Base-by-base conservation (phyloP, 2,888 invertebrate species). In the Odontocolon sp. region DNA sequence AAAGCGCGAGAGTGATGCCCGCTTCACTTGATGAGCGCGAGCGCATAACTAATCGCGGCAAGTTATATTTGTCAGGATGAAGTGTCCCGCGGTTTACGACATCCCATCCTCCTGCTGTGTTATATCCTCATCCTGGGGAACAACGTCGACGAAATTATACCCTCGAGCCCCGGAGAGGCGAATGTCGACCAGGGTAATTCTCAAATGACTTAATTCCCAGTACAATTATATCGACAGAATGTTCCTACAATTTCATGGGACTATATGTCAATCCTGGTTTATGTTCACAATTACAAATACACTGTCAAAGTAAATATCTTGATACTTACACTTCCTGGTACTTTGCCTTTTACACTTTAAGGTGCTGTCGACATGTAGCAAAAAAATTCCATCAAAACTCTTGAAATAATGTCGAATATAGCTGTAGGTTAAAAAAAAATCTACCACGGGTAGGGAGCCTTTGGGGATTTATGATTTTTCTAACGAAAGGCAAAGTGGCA, bases 31-130 rank as follows among this genome's bases (percentile, higher is more conserved):
- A 18, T 42, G n/a, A 26, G 21, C 54, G 38, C 26, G 28, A 26
- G 42, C 31, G 59, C 21, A 54, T 54, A 61, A 74, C 61, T 67
- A 45, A 61, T 54, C 45, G 61, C 26, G 23, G 31, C 67, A 54
- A 68, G 67, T 74, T 67, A 74, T 74, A 68, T 63, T 68, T 74
- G 68, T 74, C 61, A 61, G 59, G 40, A 63, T 47, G 28, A 36
- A 9, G 21, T 54, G 54, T 52, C 54, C 45, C 23, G 28, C 16
- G 21, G 61, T 45, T 68, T 45, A 33, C 42, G 61, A 61, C 54
- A 56, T 33, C 52, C 31, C 14, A 33, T 28, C 4, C 16, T 23
- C 52, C 23, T 74, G 33, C 42, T n/a, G n/a, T n/a, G n/a, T n/a
- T n/a, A n/a, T n/a, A 28, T 18, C 28, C 52, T 68, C 61, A 42